Conservation (phyloP, 2,888 invertebrate genomes). For the Unio delphinus region DNA sequence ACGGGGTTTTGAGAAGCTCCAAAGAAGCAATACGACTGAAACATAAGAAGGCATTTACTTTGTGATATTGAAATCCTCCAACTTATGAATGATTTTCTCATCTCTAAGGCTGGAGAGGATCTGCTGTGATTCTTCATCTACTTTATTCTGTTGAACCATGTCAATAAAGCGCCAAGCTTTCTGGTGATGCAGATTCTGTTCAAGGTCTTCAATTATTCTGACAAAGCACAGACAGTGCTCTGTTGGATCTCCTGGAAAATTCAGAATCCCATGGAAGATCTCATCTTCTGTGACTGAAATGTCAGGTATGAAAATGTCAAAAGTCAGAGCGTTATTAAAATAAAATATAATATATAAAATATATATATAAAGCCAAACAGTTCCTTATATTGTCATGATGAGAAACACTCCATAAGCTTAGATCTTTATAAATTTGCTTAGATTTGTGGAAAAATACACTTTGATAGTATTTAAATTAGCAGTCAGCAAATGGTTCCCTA, state of each 20-base stretch:
- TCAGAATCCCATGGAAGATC: conserved; percentile 43
- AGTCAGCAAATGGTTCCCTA: no score
- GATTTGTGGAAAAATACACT: no score
- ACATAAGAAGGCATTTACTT: conserved; percentile 11
- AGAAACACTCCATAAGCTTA: neutral
- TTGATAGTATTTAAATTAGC: no score
- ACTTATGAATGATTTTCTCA: conserved; percentile 32
- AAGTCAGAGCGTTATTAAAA: neutral
- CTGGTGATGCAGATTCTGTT: conserved; percentile 36
- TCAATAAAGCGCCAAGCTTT: conserved; percentile 48
- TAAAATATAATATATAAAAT: neutral
- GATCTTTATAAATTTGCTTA: neutral
- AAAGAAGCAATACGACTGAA: neutral
- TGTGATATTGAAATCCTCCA: conserved; percentile 25
- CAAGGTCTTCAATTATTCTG: conserved; percentile 48
- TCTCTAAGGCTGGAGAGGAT: conserved; percentile 42
- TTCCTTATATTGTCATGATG: neutral
- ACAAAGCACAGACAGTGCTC: conserved; percentile 51
- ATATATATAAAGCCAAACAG: neutral
- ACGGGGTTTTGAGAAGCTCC: neutral
- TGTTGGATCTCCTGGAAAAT: conserved; percentile 31
- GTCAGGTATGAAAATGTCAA: neutral
- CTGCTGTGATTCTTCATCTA: conserved; percentile 43
- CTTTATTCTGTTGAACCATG: conserved; percentile 25
- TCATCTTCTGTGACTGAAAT: conserved; percentile 53